These are phyloP conservation scores for Moxostoma hubbsi DNA, from an alignment of 2,797 vertebrate species.

Conservation along the genomic window DNA sequence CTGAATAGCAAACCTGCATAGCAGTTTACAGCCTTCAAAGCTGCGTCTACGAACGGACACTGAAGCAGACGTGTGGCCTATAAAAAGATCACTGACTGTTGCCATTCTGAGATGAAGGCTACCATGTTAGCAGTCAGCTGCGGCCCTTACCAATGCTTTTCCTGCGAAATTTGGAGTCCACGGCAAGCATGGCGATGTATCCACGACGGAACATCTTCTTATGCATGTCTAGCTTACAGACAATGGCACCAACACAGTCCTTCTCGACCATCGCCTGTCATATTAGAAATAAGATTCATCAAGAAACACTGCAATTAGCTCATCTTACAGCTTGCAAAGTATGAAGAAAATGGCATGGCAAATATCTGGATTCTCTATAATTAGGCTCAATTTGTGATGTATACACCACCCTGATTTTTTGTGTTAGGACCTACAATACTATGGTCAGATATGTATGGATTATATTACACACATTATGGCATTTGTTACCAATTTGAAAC, in stretches of 20 bases:
- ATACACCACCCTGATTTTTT: not conserved
- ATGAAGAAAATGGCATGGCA: slow-evolving; percentile 8
- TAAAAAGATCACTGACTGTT: slow-evolving; percentile 34
- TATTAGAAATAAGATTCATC: slow-evolving; percentile 20
- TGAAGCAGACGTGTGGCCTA: slow-evolving; percentile 33
- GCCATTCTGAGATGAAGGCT: slow-evolving; percentile 16
- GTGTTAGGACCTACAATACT: not conserved
- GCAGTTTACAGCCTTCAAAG: slow-evolving; percentile 5
- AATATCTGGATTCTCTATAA: not conserved
- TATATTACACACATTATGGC: too few relatives aligned
- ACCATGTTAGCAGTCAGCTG: not conserved
- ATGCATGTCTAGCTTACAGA: slow-evolving; percentile 99
- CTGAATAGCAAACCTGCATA: not conserved
- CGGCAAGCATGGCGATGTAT: slow-evolving; percentile 99
- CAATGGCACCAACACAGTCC: slow-evolving; percentile 99
- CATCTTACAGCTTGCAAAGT: not conserved
- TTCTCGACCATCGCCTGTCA: slow-evolving; percentile 96
- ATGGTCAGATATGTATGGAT: too few relatives aligned
- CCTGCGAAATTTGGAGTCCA: slow-evolving; percentile 99
- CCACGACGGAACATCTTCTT: slow-evolving; percentile 99
- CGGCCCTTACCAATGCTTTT: slow-evolving; percentile 95
- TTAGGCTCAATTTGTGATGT: not conserved
- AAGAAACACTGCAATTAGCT: slow-evolving; percentile 1
- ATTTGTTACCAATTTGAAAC: too few relatives aligned
- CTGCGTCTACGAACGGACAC: slow-evolving; percentile 15